Evolutionary conservation across 2,888 invertebrate species (phyloP).

Genomic region (Leptopilina drosophilae): DNA sequence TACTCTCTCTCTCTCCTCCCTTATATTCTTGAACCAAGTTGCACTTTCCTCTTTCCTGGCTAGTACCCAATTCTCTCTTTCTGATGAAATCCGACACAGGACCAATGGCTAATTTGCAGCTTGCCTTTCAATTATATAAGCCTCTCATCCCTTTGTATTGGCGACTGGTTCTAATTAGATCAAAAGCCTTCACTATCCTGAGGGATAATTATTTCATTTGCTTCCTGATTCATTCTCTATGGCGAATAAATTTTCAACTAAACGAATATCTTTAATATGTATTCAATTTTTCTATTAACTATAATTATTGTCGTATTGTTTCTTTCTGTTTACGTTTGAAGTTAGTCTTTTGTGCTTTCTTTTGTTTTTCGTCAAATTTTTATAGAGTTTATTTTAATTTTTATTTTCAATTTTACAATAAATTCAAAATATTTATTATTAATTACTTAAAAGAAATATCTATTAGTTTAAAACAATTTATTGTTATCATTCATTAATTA

Average conservation of each 20-base stretch:
- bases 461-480: too few species aligned
- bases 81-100: conserved; percentile 52
- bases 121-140: conserved; percentile 60
- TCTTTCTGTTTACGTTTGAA: too few species aligned
- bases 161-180: conserved; percentile 63
- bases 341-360: too few species aligned
- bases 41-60: background rate
- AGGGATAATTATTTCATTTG: conserved; percentile 23
- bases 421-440: too few species aligned
- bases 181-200: conserved; percentile 59
- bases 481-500: too few species aligned
- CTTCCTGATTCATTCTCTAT: conserved; percentile 1
- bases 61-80: conserved; percentile 30
- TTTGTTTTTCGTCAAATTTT: too few species aligned
- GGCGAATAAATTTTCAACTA: background rate
- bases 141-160: conserved; percentile 46
- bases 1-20: too few species aligned
- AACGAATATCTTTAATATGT: background rate
- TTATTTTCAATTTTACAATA: too few species aligned
- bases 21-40: conserved; percentile 19
- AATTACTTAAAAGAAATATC: too few species aligned
- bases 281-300: too few species aligned
- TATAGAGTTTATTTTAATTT: too few species aligned
- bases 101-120: conserved; percentile 55
- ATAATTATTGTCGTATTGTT: too few species aligned